Evolutionary conservation across 37 sponge, comb jelly and placozoan genomes (phyloP).

Genomic region (Tethya wilhelma): DNA sequence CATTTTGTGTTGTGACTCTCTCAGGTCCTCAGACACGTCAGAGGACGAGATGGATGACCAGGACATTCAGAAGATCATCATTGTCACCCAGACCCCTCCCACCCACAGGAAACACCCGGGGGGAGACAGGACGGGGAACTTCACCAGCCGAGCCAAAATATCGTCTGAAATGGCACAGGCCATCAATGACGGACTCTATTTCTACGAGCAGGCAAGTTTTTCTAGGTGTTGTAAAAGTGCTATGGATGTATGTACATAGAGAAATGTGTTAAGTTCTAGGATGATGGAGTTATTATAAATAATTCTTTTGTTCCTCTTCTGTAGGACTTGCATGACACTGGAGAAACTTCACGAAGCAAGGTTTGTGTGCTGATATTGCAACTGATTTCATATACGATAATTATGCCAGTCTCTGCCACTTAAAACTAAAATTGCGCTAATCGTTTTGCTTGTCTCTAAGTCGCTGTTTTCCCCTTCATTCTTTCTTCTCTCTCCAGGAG

Average conservation of each 20-base stretch:
- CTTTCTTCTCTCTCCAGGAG: constrained; percentile 11
- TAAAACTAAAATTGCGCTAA: too few relatives aligned
- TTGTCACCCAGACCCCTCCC: constrained; percentile 75
- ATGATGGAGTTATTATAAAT: background rate
- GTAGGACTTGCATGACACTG: background rate
- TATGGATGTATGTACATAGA: background rate
- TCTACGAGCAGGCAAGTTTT: constrained; percentile 73
- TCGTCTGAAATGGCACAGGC: constrained; percentile 80
- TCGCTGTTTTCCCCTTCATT: background rate
- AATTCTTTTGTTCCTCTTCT: background rate
- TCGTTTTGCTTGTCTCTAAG: too few relatives aligned
- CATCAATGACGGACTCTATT: constrained; percentile 96
- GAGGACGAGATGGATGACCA: constrained; percentile 92
- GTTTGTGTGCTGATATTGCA: background rate
- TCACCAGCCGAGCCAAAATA: constrained; percentile 57
- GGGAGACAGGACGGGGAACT: constrained; percentile 75
- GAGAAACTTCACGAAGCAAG: background rate
- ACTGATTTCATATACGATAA: background rate
- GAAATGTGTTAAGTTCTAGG: background rate
- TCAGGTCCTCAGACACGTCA: constrained; percentile 51
- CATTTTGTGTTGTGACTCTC: background rate
- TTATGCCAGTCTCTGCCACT: too few relatives aligned
- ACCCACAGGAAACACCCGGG: constrained; percentile 49
- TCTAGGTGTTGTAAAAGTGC: background rate
- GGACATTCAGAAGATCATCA: constrained; percentile 65